Evolutionary conservation across 2,888 invertebrate species (phyloP), one percentile per base, ranked within the genome.

Genomic region (Arctia plantaginis): DNA sequence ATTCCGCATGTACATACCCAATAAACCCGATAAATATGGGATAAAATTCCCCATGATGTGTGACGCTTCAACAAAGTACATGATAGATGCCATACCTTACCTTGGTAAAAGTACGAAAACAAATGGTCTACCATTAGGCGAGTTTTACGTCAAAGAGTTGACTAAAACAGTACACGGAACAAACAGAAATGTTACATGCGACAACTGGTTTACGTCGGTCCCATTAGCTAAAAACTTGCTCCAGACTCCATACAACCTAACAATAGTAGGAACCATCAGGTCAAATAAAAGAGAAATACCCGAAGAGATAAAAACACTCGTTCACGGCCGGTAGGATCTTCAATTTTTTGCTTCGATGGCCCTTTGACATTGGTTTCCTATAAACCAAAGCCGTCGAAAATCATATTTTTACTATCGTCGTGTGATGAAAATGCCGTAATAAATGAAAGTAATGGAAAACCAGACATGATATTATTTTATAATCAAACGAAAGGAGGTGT

Each of bases 351-450:
- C 70, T 86, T 81, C 71, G 81, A 86, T 76, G 81, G 82, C 30
- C 78, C 77, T 64, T 10, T 87, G 41, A 88, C 87, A 0, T 76
- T 90, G 3, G 68, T 88, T 0, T 89, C 88, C 3, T 85, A 82
- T 70, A 80, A 88, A 76, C 79, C 87, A 18, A 88, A 86, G 66
- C 82, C 84, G 0, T 47, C 76, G 6, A 86, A 86, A 62, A 81
- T 84, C 78, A 78, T 81, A n/a, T 75, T 65, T 71, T 33, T 79
- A 15, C 67, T 80, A 39, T 79, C 76, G 0, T 76, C 80, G 1
- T 77, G 75, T 27, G 69, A 71, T 67, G 77, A 79, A 59, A 55
- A 73, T 6, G 75, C 20, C 7, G 23, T 65, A 8, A 55, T 77
- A 0, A 68, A 74, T 47, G 23, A 55, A 6, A 20, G 7, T 4